phyloP scores from a whole-genome alignment of 2,113 vertebrate genomes.

The Ginglymostoma cirratum region DNA sequence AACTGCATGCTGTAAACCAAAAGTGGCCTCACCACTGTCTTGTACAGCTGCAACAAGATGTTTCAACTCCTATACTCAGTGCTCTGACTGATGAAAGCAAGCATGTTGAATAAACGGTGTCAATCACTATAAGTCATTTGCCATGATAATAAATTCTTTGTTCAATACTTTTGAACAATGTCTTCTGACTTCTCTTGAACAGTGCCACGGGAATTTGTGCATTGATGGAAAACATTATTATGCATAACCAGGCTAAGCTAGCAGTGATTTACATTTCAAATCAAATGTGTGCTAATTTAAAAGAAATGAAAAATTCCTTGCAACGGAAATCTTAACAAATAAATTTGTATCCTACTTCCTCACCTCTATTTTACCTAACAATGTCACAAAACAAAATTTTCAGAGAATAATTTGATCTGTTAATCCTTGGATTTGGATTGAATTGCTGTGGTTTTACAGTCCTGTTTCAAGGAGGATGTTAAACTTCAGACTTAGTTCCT shows the following conservation, averaged over 20 bases:
- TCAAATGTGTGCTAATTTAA: background rate
- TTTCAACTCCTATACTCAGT: too few species aligned
- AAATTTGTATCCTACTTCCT: background rate
- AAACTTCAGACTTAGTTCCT: background rate
- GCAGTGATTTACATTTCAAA: background rate
- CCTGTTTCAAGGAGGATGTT: background rate
- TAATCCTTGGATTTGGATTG: background rate
- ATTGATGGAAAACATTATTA: background rate
- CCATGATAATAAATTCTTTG: background rate
- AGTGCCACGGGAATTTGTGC: background rate
- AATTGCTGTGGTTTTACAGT: background rate
- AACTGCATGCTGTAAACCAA: too few species aligned
- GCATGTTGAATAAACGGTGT: too few species aligned
- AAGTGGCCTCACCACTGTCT: too few species aligned
- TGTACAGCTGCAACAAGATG: too few species aligned
- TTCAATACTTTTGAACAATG: background rate
- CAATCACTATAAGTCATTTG: background rate
- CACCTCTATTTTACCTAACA: background rate
- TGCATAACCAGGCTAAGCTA: background rate
- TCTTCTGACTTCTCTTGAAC: background rate
- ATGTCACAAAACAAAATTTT: background rate
- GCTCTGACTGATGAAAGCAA: too few species aligned
- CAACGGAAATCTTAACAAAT: background rate
- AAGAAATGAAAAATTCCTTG: background rate
- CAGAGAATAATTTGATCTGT: background rate